phyloP scores from a whole-genome alignment of 1,140 invertebrate genomes.

The Caenorhabditis remanei region DNA sequence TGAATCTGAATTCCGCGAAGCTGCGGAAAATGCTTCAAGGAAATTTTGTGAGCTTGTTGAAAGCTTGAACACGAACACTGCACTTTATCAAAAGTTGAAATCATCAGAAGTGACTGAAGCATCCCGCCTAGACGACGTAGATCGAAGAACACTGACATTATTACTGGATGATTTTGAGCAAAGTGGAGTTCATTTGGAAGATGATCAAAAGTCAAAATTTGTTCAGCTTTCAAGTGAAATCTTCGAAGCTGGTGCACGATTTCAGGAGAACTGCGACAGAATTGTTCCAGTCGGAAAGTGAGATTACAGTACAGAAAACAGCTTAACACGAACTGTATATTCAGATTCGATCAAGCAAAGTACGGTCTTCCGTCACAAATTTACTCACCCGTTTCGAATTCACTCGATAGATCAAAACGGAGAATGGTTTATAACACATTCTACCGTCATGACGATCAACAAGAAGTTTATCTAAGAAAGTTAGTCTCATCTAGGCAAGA shows the following conservation, averaged over 20 bases:
- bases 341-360: slow-evolving; percentile 55
- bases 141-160: slow-evolving; percentile 61
- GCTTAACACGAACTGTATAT: not conserved
- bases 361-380: slow-evolving; percentile 37
- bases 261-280: slow-evolving; percentile 60
- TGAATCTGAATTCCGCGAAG: slow-evolving; percentile 57
- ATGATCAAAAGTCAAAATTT: slow-evolving; percentile 62
- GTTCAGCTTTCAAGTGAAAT: slow-evolving; percentile 62
- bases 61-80: slow-evolving; percentile 64
- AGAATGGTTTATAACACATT: slow-evolving; percentile 60
- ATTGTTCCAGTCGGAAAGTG: slow-evolving; percentile 48
- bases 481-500: slow-evolving; percentile 69
- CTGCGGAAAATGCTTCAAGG: slow-evolving; percentile 63
- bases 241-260: slow-evolving; percentile 63
- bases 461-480: slow-evolving; percentile 68
- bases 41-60: slow-evolving; percentile 68
- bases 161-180: slow-evolving; percentile 68
- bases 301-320: not conserved
- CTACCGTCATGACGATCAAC: slow-evolving; percentile 59
- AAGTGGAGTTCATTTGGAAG: slow-evolving; percentile 65
- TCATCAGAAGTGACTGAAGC: slow-evolving; percentile 60
- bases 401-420: slow-evolving; percentile 56
- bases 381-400: slow-evolving; percentile 58
- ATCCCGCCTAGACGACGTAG: slow-evolving; percentile 62
- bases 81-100: slow-evolving; percentile 66